A percentile compares a stretch with the other conserved stretches of the same genome.
phyloP scores from a whole-genome alignment of 2,888 invertebrate genomes.

The Camptogramma bilineatum region DNA sequence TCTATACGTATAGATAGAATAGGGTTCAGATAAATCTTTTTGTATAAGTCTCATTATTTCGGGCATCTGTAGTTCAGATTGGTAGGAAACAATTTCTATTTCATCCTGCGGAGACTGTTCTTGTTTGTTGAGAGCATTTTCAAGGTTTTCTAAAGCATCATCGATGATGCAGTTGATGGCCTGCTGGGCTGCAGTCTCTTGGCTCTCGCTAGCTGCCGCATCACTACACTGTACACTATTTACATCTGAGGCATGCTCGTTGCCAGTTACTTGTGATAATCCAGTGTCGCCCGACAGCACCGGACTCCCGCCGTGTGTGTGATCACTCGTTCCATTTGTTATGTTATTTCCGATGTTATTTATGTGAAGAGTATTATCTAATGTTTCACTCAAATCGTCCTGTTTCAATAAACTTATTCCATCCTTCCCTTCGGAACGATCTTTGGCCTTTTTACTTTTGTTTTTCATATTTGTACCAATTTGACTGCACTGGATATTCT shows the following conservation, averaged over 20 bases:
- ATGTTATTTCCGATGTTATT: conserved; percentile 76
- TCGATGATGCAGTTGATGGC: conserved; percentile 56
- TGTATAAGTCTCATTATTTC: conserved; percentile 99
- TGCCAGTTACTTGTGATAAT: conserved; percentile 57
- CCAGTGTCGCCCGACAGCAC: conserved; percentile 55
- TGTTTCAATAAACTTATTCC: conserved; percentile 70
- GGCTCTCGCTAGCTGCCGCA: conserved; percentile 51
- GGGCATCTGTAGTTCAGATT: conserved; percentile 98
- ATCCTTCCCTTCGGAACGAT: conserved; percentile 70
- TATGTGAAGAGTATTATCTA: conserved; percentile 77
- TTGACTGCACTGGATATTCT: conserved; percentile 76
- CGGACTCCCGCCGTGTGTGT: conserved; percentile 63
- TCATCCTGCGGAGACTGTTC: conserved; percentile 63
- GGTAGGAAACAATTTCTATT: conserved; percentile 87
- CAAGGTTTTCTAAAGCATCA: conserved; percentile 57
- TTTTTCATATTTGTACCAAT: conserved; percentile 73
- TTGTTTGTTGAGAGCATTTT: conserved; percentile 55
- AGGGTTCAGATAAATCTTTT: conserved; percentile 99
- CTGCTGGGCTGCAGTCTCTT: conserved; percentile 50
- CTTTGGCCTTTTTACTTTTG: conserved; percentile 83
- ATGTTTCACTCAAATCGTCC: conserved; percentile 70
- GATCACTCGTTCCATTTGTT: conserved; percentile 79
- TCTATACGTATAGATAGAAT: conserved; percentile 99
- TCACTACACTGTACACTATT: conserved; percentile 78
- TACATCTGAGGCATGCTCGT: conserved; percentile 63